phyloP scores from a whole-genome alignment of 2,888 invertebrate species.

The Mallateleia sp. region DNA sequence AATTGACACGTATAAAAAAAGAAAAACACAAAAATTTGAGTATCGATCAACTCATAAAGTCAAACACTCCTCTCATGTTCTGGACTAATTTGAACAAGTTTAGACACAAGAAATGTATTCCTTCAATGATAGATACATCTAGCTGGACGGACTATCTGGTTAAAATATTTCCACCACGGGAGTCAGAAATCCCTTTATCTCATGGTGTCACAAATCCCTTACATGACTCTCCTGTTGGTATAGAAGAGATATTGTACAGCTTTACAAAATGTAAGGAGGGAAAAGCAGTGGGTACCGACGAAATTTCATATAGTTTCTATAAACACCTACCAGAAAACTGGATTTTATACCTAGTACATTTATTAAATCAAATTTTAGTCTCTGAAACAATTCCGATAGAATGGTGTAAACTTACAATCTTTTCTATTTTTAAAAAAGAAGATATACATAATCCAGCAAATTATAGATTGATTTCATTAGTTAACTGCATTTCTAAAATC shows the following conservation, averaged over 20 bases:
- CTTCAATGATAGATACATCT: not conserved
- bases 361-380: not conserved
- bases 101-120: not conserved
- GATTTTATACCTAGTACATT: not conserved
- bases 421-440: conserved; percentile 14
- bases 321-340: not conserved
- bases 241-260: not conserved
- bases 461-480: conserved; percentile 7
- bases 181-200: not conserved
- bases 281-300: not conserved
- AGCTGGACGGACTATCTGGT: conserved; percentile 5
- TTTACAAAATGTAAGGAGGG: not conserved
- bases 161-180: not conserved
- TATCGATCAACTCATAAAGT: not conserved
- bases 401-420: conserved; percentile 14
- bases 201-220: not conserved
- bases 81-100: not conserved
- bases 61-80: not conserved
- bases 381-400: not conserved
- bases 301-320: not conserved
- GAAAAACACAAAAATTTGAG: not conserved
- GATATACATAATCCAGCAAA: not conserved
- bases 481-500: conserved; percentile 20
- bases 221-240: not conserved
- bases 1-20: no score